These are phyloP conservation scores for Noctua comes DNA, from an alignment of 2,888 invertebrate species.

Conservation along the genomic window DNA sequence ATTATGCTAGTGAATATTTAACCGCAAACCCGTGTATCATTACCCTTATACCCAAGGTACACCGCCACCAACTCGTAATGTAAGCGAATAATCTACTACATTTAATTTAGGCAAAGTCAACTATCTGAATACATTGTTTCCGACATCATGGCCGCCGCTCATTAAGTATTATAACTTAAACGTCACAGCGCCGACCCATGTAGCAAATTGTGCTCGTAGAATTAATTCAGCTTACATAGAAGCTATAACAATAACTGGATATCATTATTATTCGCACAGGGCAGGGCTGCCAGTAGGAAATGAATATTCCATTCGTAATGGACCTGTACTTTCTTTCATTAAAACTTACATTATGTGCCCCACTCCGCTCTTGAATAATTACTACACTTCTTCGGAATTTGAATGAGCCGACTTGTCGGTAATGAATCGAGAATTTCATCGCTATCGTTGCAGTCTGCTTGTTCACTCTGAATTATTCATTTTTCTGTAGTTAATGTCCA, in stretches of 20 bases:
- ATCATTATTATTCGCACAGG: conserved; percentile 77
- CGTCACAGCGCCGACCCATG: conserved; percentile 73
- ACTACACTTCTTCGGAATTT: conserved; percentile 74
- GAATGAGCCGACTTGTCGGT: conserved; percentile 69
- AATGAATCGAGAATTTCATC: conserved; percentile 72
- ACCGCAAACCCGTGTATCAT: background rate
- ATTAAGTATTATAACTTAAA: conserved; percentile 75
- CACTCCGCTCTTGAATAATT: conserved; percentile 77
- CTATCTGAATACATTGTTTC: conserved; percentile 63
- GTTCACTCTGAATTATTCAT: conserved; percentile 64
- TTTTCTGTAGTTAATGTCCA: conserved; percentile 38
- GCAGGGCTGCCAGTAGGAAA: conserved; percentile 72
- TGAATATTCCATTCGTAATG: conserved; percentile 81
- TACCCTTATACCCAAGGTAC: conserved; percentile 10
- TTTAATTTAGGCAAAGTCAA: conserved; percentile 62
- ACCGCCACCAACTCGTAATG: conserved; percentile 27
- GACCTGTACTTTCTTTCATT: conserved; percentile 81
- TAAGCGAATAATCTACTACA: conserved; percentile 46
- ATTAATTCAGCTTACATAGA: conserved; percentile 80
- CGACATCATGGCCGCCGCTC: conserved; percentile 65
- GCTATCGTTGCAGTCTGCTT: conserved; percentile 63
- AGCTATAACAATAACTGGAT: conserved; percentile 80
- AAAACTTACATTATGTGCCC: conserved; percentile 80
- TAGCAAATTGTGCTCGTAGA: conserved; percentile 76
- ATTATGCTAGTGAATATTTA: background rate